Base-by-base conservation (phyloP, 2,113 vertebrate genomes). In the Polypterus bichir region DNA sequence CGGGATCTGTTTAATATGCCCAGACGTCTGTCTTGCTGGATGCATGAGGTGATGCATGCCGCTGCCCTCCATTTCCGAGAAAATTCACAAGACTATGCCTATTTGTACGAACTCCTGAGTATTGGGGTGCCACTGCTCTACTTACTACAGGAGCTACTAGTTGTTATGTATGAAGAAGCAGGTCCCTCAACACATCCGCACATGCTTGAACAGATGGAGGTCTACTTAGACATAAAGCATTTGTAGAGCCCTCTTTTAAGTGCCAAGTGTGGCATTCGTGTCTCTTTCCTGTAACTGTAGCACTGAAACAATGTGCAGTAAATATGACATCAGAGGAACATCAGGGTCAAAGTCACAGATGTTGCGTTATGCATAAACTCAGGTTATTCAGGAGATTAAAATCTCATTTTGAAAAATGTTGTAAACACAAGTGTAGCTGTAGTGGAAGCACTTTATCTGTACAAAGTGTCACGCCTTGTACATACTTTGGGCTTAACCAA, bases 71-170 rank as follows among this genome's bases (percentile, higher is more conserved):
- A 99, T 84, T 67, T 97, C 79, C 84, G 86, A 82, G 88, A 90
- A 85, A 93, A 96, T 76, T 88, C 81, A 47, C 77, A 86, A 73
- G 88, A 94, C 85, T 97, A 96, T 77, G 69, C 74, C 62, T 88
- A 85, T 70, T 78, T 88, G 64, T 97, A 90, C 1, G 95, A 98
- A 88, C 88, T 98, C 47, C 81, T 98, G 76, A 94, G 91, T 76
- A 71, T 97, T 58, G 88, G 91, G 63, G 69, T 97, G 74, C 96
- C 95, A 1, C 81, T 98, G 63, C 81, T 98, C 74, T 88, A 83
- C 48, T 85, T 80, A 59, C 80, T 94, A 62, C 82, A 84, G 44
- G 94, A 98, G 79, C 83, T 93, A 60, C 82, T 95, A 66, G 60
- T 77, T 55, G 81, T 90, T 75, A 91, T 97, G 88, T 84, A 86